A percentile compares a stretch with the other conserved stretches of the same genome.
phyloP scores from a whole-genome alignment of 2,888 invertebrate species.

The Entomobrya multifasciata region DNA sequence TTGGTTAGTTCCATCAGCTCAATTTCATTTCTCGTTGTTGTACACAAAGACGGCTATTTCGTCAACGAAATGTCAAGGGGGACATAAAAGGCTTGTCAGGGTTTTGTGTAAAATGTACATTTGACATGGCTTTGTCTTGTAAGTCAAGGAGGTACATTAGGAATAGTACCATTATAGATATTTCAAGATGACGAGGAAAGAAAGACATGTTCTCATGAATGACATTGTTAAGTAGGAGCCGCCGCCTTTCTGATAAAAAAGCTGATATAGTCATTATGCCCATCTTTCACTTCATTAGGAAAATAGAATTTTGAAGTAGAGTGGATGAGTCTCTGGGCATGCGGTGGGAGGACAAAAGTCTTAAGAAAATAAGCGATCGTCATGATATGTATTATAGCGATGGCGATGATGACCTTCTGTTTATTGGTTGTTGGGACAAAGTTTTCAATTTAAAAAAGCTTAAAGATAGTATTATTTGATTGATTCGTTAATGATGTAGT shows the following conservation, averaged over 20 bases:
- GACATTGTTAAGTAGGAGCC: constrained; percentile 30
- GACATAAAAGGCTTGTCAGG: constrained; percentile 18
- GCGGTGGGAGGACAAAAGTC: neutral
- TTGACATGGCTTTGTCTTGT: neutral
- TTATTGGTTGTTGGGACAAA: neutral
- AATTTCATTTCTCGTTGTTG: constrained; percentile 15
- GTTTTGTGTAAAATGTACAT: neutral
- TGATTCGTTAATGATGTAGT: constrained; percentile 4
- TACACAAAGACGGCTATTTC: neutral
- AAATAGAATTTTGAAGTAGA: constrained; percentile 6
- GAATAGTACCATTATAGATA: neutral
- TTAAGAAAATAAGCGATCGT: neutral
- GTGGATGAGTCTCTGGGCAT: neutral
- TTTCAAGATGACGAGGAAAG: neutral
- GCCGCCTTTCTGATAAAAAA: neutral
- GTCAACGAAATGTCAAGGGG: constrained; percentile 41
- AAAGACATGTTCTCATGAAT: constrained; percentile 6
- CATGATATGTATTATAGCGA: neutral
- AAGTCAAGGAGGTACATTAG: too few relatives aligned
- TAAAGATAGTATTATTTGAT: neutral
- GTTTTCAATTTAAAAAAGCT: constrained; percentile 12
- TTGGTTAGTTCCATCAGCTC: neutral
- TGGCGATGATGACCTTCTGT: neutral
- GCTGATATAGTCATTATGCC: neutral
- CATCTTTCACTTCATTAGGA: constrained; percentile 38